These are phyloP conservation scores for Enteromius radiatus DNA, from an alignment of 2,797 vertebrate species.

Conservation along the genomic window DNA sequence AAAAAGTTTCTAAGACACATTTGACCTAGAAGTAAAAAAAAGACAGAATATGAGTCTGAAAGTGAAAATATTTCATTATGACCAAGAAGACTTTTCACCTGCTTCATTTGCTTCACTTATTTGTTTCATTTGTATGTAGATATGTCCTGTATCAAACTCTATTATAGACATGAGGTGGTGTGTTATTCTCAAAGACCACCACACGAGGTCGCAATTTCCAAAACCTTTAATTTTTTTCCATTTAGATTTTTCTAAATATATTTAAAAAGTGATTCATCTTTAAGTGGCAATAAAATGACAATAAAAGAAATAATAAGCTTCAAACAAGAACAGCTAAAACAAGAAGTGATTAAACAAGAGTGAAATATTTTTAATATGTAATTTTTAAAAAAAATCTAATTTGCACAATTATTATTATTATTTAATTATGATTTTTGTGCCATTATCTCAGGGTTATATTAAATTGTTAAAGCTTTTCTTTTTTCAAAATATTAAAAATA, in stretches of 20 bases:
- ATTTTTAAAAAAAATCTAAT: background rate
- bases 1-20: background rate
- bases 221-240: background rate
- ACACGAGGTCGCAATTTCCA: slow-evolving; percentile 22
- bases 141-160: background rate
- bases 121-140: no score
- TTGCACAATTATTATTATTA: background rate
- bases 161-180: background rate
- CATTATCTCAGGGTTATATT: background rate
- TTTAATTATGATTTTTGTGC: background rate
- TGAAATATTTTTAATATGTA: background rate
- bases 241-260: no score
- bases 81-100: background rate
- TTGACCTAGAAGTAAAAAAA: background rate
- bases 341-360: background rate
- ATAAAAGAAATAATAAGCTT: background rate
- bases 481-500: background rate
- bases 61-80: background rate
- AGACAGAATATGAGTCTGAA: background rate
- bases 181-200: slow-evolving; percentile 1
- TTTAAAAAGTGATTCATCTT: background rate
- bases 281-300: background rate
- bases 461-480: background rate
- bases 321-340: background rate
- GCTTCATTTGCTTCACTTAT: no score